Evolutionary conservation across 2,797 vertebrate species (phyloP).

Genomic region (Diglossa cyanea): DNA sequence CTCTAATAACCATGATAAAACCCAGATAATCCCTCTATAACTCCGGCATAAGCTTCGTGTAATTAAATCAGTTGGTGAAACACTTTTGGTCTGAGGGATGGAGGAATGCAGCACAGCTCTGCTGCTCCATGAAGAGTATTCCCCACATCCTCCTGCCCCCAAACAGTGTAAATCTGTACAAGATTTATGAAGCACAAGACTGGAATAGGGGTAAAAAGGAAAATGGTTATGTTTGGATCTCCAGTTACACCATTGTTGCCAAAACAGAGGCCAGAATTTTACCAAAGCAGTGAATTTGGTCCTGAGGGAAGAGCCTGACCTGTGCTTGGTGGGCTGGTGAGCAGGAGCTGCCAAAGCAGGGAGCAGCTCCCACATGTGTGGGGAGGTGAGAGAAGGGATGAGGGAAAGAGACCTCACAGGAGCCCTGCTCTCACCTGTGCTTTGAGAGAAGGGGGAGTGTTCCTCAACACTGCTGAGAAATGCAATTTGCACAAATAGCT

Average conservation of each 20-base stretch:
- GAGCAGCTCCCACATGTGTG: neutral
- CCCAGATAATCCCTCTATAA: conserved; percentile 63
- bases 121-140: neutral
- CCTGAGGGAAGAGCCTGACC: neutral
- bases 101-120: neutral
- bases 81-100: neutral
- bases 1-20: conserved; percentile 60
- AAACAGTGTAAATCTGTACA: neutral
- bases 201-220: neutral
- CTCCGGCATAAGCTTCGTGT: conserved; percentile 26
- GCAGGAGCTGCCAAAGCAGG: neutral
- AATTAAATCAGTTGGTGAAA: conserved; percentile 63
- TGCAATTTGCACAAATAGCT: neutral
- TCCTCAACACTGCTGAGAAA: neutral
- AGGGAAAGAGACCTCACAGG: neutral
- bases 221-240: neutral
- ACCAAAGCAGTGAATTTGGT: neutral
- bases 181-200: neutral
- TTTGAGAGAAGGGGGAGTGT: neutral
- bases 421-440: neutral
- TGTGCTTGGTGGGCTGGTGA: neutral
- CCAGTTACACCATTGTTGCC: neutral
- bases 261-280: neutral
- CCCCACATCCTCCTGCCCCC: neutral
- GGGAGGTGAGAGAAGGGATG: neutral